Percentiles rank a stretch among this genome's conserved stretches.
These are phyloP conservation scores for Drosophila falleni DNA, from an alignment of 2,888 invertebrate genomes.

Conservation along the genomic window DNA sequence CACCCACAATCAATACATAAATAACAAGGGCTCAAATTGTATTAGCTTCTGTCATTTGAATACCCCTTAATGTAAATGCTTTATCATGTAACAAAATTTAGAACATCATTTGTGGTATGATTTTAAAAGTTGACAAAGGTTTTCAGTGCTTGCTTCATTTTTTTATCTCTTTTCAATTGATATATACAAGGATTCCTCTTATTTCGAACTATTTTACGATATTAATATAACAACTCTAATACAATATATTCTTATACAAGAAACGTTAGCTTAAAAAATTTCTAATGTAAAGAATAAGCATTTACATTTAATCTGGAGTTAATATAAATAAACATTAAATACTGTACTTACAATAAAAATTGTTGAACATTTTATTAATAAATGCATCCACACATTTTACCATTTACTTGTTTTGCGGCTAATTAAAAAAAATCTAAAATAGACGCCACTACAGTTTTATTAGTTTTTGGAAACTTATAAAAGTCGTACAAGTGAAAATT, in stretches of 20 bases:
- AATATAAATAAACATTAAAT: too few relatives aligned
- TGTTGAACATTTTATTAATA: background rate
- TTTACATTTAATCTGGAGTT: background rate
- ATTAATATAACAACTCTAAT: too few relatives aligned
- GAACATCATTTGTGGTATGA: too few relatives aligned
- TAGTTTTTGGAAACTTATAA: constrained; percentile 36
- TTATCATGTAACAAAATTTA: too few relatives aligned
- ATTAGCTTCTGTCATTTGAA: background rate
- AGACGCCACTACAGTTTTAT: constrained; percentile 51
- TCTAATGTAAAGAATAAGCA: background rate
- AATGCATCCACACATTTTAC: background rate
- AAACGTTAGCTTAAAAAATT: too few relatives aligned
- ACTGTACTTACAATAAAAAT: background rate
- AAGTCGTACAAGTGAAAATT: constrained; percentile 39
- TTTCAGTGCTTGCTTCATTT: too few relatives aligned
- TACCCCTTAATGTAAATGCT: too few relatives aligned
- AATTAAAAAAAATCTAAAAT: constrained; percentile 22
- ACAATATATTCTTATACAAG: too few relatives aligned
- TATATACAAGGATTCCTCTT: too few relatives aligned
- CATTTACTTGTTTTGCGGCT: constrained; percentile 1
- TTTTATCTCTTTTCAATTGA: too few relatives aligned
- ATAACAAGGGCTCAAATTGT: background rate
- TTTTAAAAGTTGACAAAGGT: too few relatives aligned
- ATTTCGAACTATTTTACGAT: too few relatives aligned
- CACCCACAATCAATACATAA: background rate